phyloP scores from a whole-genome alignment of 2,797 vertebrate genomes.

The Hydrolagus colliei region DNA sequence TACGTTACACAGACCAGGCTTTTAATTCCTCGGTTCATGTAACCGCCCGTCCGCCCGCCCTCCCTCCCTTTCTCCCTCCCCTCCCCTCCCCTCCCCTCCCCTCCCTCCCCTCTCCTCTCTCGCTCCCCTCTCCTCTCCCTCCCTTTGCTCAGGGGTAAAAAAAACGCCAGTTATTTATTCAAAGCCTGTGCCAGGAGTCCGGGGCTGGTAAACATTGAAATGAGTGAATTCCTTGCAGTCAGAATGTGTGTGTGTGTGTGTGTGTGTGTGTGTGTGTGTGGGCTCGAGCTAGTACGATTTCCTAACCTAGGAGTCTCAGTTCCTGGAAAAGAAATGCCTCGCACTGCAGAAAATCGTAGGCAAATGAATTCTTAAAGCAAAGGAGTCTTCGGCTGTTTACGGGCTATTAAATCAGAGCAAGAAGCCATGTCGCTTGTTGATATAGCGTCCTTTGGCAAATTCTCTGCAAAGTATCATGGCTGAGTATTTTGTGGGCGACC shows the following conservation, averaged over 20 bases:
- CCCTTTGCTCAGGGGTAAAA: not conserved
- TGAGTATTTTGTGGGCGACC: not conserved
- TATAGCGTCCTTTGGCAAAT: not conserved
- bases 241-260: conserved; percentile 15
- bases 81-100: too few relatives aligned
- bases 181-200: conserved; percentile 29
- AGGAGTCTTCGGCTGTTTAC: too few relatives aligned
- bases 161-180: conserved; percentile 34
- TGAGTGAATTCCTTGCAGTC: conserved; percentile 29
- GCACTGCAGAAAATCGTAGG: not conserved
- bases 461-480: not conserved
- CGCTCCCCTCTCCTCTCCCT: too few relatives aligned
- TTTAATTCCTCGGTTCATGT: conserved; percentile 27
- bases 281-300: conserved; percentile 28
- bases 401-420: too few relatives aligned
- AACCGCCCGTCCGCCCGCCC: not conserved
- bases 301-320: not conserved
- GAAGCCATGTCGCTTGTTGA: too few relatives aligned
- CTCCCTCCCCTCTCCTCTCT: not conserved
- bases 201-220: conserved; percentile 26
- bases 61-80: too few relatives aligned
- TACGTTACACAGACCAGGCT: conserved; percentile 25
- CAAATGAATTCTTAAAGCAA: not conserved
- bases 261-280: not conserved
- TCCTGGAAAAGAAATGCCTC: not conserved